phyloP scores from a whole-genome alignment of 2,888 invertebrate species.

The Hipparchia sbordonii region DNA sequence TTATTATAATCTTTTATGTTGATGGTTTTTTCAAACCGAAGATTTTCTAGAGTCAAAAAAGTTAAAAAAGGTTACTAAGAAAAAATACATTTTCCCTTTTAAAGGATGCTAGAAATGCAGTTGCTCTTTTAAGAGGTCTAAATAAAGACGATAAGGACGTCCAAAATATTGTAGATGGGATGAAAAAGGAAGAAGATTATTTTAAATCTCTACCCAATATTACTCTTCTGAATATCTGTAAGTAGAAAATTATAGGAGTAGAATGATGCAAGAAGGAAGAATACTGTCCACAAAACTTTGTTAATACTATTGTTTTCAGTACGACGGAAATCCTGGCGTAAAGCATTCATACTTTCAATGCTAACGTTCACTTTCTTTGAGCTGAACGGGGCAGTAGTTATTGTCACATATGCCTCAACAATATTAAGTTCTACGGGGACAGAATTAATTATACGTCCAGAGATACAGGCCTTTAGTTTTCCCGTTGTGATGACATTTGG shows the following conservation, averaged over 20 bases:
- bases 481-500: conserved; percentile 53
- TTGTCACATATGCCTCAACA: conserved; percentile 51
- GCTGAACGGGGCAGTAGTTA: conserved; percentile 50
- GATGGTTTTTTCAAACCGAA: background rate
- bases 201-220: conserved; percentile 57
- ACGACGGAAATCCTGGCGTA: conserved; percentile 53
- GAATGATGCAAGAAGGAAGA: background rate
- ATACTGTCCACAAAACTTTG: background rate
- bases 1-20: background rate
- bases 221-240: conserved; percentile 56
- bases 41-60: background rate
- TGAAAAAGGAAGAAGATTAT: conserved; percentile 56
- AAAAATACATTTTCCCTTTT: conserved; percentile 23
- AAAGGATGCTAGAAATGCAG: conserved; percentile 59
- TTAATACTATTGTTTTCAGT: conserved; percentile 43
- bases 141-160: conserved; percentile 54
- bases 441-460: conserved; percentile 45
- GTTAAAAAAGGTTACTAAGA: background rate
- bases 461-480: conserved; percentile 52
- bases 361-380: conserved; percentile 45
- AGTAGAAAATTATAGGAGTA: conserved; percentile 43
- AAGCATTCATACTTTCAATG: conserved; percentile 47
- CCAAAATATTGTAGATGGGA: conserved; percentile 54
- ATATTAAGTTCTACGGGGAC: conserved; percentile 49
- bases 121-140: conserved; percentile 60